Base-by-base conservation (phyloP, 1,140 invertebrate species). In the Dermatophagoides farinae region DNA sequence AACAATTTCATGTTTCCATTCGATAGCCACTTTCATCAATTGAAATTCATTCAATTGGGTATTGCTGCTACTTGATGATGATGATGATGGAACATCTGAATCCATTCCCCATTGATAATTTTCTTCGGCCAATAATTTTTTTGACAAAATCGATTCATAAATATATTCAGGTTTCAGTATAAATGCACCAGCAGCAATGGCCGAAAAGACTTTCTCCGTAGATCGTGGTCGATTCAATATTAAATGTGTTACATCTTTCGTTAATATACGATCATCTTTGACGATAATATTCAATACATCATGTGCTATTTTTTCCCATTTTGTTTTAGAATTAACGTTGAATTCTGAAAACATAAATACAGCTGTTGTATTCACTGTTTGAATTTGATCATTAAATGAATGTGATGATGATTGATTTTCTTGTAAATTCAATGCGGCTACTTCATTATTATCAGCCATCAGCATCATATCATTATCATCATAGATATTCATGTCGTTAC, bases 151-250 rank as follows among this genome's bases (percentile, higher is more conserved):
- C 38, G 52, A 54, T 6, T 54, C 38, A n/a, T 38, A 38, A 38
- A 54, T 38, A 40, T 38, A 54, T 38, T 54, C 52, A 8, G 25
- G 31, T 54, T 54, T 54, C 52, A 54, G 11, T 37, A 54, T 54
- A 5, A 18, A 54, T 9, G 25, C 25, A 18, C 52, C 22, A 37
- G 52, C 11, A 1, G 52, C 6, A n/a, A 54, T 37, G 4, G 52
- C 52, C 37, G 52, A 6, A 16, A 54, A 18, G 4, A 23, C 25
- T 22, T 54, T 54, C 16, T 54, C 52, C 9, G 52, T 37, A 11
- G 6, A 18, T 18, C 4, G 4, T 40, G 31, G 31, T 12, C 38
- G 18, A 22, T 40, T 37, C 16, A 54, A 18, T 38, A 54, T 54
- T 14, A 54, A 40, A 38, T 54, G 52, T 16, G 52, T 54, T 37